Conservation (phyloP, 92 coral and sea anemone genomes). For the Umimayanthus kanabou region DNA sequence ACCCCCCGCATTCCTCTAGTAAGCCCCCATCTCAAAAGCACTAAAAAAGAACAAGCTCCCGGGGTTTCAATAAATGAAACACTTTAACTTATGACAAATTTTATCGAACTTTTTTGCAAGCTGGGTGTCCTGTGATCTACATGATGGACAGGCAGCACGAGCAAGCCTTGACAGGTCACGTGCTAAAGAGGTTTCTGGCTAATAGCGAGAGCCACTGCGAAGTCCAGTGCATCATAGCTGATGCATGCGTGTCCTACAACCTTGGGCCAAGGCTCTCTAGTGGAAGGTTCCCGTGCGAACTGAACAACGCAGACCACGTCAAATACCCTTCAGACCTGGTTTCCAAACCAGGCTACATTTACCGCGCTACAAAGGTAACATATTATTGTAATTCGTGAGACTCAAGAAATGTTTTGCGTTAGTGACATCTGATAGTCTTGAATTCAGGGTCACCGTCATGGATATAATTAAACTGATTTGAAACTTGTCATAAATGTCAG, state of each 20-base stretch:
- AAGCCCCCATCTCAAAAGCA: too few species aligned
- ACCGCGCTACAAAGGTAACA: conserved; percentile 18
- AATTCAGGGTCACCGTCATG: too few species aligned
- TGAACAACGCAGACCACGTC: conserved; percentile 19
- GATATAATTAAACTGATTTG: too few species aligned
- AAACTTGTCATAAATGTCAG: too few species aligned
- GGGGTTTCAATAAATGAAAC: too few species aligned
- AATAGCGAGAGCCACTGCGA: conserved; percentile 1
- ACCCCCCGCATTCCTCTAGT: too few species aligned
- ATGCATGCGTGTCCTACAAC: conserved; percentile 20
- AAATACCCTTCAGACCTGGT: conserved; percentile 17
- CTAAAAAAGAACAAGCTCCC: too few species aligned
- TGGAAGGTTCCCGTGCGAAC: conserved; percentile 5
- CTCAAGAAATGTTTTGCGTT: too few species aligned
- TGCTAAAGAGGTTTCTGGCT: conserved; percentile 22
- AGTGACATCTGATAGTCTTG: too few species aligned
- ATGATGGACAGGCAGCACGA: background rate
- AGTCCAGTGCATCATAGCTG: conserved; percentile 6
- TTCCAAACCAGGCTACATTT: background rate
- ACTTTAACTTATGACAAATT: too few species aligned
- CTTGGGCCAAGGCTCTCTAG: conserved; percentile 3
- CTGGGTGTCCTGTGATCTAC: conserved; percentile 20
- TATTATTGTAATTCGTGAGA: background rate
- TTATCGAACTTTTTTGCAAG: background rate
- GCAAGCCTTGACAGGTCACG: conserved; percentile 10